Conservation (phyloP, 2,888 invertebrate species). For the Aradus depressus region DNA sequence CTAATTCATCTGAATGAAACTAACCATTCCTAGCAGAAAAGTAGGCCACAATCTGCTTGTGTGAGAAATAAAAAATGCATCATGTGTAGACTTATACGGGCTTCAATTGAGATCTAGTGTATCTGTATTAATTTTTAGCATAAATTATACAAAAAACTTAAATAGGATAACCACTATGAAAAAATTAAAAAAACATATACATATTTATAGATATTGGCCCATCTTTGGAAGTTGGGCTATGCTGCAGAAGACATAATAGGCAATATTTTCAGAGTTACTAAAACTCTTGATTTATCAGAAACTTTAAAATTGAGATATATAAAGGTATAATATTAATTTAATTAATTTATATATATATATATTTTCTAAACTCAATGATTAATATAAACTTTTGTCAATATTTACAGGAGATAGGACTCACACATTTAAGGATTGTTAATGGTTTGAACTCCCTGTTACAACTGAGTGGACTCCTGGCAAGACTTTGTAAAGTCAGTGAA, state of each 20-base stretch:
- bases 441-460: slow-evolving; percentile 81
- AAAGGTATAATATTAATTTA: slow-evolving; percentile 43
- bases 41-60: too few relatives aligned
- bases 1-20: too few relatives aligned
- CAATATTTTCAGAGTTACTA: slow-evolving; percentile 88
- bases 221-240: slow-evolving; percentile 88
- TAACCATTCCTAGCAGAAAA: too few relatives aligned
- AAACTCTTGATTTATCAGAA: slow-evolving; percentile 72
- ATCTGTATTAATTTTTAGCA: slow-evolving; percentile 3
- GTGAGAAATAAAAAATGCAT: too few relatives aligned
- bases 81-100: too few relatives aligned
- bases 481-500: slow-evolving; percentile 54
- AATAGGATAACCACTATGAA: background rate
- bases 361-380: background rate
- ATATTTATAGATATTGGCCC: slow-evolving; percentile 56
- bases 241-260: slow-evolving; percentile 93
- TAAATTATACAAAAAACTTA: background rate
- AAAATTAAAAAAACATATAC: slow-evolving; percentile 15
- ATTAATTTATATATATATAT: slow-evolving; percentile 3
- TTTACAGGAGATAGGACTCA: slow-evolving; percentile 60
- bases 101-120: background rate
- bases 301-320: slow-evolving; percentile 71
- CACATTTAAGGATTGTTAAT: slow-evolving; percentile 82
- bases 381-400: slow-evolving; percentile 1
- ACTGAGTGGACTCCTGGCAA: slow-evolving; percentile 76